Conservation (phyloP, 1,140 invertebrate genomes). For the Scaptomyza montana region DNA sequence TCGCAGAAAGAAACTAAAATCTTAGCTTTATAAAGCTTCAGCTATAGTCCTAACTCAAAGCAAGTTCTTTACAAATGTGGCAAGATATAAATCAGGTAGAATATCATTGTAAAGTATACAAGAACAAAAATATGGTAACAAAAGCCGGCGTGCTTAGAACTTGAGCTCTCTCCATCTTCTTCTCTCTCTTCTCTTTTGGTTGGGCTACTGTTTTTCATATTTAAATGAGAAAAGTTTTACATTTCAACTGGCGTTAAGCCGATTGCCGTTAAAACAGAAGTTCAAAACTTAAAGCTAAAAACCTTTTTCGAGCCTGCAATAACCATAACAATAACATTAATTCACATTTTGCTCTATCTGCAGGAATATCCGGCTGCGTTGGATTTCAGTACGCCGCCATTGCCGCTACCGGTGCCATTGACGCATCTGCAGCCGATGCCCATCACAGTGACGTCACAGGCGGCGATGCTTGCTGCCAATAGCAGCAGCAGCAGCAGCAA, state of each 20-base stretch:
- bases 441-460: slow-evolving; percentile 74
- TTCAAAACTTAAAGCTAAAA: not conserved
- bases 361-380: slow-evolving; percentile 79
- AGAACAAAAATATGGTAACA: not conserved
- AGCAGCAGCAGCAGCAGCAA: slow-evolving; percentile 29
- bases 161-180: slow-evolving; percentile 12
- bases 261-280: slow-evolving; percentile 1
- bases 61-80: not conserved
- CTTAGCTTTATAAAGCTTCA: not conserved
- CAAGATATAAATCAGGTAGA: slow-evolving; percentile 1
- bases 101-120: slow-evolving; percentile 1
- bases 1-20: not conserved
- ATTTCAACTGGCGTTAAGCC: slow-evolving; percentile 24
- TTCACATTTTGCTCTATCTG: slow-evolving; percentile 1
- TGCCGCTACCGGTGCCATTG: slow-evolving; percentile 72
- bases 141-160: not conserved
- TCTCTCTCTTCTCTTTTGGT: slow-evolving; percentile 16
- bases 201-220: slow-evolving; percentile 51
- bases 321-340: too few species aligned
- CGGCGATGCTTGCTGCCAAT: slow-evolving; percentile 41
- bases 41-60: not conserved
- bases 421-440: slow-evolving; percentile 73
- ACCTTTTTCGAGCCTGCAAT: not conserved
- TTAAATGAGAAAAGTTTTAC: slow-evolving; percentile 78
- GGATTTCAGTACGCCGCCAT: slow-evolving; percentile 75